Conservation (phyloP, 2,888 invertebrate species). For the Meiosimyza decipiens region DNA sequence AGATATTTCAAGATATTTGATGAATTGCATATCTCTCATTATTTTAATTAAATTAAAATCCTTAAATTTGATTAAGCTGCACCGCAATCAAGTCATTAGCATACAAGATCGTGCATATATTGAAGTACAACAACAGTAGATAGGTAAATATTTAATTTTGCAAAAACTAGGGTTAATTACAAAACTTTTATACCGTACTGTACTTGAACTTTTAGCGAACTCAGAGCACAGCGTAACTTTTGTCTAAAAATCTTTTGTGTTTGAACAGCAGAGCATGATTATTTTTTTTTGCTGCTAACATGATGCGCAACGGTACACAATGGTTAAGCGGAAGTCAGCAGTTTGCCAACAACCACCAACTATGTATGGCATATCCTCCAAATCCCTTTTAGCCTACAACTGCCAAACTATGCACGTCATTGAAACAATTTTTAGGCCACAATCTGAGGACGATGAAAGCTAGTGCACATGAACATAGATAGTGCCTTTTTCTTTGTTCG, state of each 20-base stretch:
- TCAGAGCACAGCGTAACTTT: constrained; percentile 16
- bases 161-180: constrained; percentile 35
- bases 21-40: too few species aligned
- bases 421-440: not conserved
- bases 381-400: not conserved
- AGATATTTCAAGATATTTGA: too few species aligned
- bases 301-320: constrained; percentile 11
- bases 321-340: constrained; percentile 24
- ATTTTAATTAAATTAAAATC: too few species aligned
- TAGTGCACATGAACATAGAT: not conserved
- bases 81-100: too few species aligned
- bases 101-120: too few species aligned
- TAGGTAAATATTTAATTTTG: constrained; percentile 24
- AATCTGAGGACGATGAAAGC: not conserved
- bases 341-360: constrained; percentile 17
- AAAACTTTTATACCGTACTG: constrained; percentile 32
- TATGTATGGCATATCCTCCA: too few species aligned
- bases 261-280: constrained; percentile 26
- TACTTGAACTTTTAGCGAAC: constrained; percentile 40
- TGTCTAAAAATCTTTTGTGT: constrained; percentile 34
- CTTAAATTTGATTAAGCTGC: too few species aligned
- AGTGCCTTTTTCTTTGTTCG: not conserved
- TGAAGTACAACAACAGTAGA: not conserved
- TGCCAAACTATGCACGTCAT: too few species aligned
- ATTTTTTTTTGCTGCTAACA: not conserved